A percentile compares a stretch with the other conserved stretches of the same genome.
Conservation (phyloP, 2,888 invertebrate genomes). For the Chromoteleia sp. region DNA sequence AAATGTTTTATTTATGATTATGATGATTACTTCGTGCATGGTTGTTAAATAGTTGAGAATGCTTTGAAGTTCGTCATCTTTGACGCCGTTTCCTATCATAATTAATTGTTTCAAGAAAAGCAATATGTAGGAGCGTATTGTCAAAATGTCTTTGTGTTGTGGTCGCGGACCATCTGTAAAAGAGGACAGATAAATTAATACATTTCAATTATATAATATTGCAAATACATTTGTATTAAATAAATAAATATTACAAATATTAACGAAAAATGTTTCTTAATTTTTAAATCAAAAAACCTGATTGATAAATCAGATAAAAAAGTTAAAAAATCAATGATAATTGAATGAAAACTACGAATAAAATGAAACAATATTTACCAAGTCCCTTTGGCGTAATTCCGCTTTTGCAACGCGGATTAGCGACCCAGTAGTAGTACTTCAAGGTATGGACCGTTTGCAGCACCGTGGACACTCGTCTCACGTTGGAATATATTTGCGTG, state of each 20-base stretch:
- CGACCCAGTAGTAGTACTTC: slow-evolving; percentile 99
- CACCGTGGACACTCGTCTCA: slow-evolving; percentile 97
- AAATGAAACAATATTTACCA: slow-evolving; percentile 87
- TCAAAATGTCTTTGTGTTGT: slow-evolving; percentile 96
- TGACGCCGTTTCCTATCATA: slow-evolving; percentile 98
- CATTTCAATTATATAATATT: too few species aligned
- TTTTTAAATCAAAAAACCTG: not conserved
- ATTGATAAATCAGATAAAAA: not conserved
- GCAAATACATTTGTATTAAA: too few species aligned
- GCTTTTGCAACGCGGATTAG: slow-evolving; percentile 97
- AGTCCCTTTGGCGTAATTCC: slow-evolving; percentile 97
- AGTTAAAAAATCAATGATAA: too few species aligned
- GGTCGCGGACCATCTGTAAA: slow-evolving; percentile 96
- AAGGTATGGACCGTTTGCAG: slow-evolving; percentile 99
- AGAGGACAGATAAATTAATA: slow-evolving; percentile 3
- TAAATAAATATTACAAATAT: too few species aligned
- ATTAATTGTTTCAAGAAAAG: slow-evolving; percentile 98
- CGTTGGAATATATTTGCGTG: slow-evolving; percentile 98
- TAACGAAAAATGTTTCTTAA: too few species aligned
- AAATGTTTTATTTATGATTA: not conserved
- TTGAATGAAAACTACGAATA: not conserved
- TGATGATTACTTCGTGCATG: slow-evolving; percentile 97
- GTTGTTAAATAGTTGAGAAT: slow-evolving; percentile 99
- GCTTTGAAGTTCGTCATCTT: slow-evolving; percentile 99
- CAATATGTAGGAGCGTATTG: slow-evolving; percentile 97